A percentile compares a stretch with the other conserved stretches of the same genome.
Evolutionary conservation across 1,140 invertebrate genomes (phyloP).

Genomic region (Lordiphosa stackelbergi): DNA sequence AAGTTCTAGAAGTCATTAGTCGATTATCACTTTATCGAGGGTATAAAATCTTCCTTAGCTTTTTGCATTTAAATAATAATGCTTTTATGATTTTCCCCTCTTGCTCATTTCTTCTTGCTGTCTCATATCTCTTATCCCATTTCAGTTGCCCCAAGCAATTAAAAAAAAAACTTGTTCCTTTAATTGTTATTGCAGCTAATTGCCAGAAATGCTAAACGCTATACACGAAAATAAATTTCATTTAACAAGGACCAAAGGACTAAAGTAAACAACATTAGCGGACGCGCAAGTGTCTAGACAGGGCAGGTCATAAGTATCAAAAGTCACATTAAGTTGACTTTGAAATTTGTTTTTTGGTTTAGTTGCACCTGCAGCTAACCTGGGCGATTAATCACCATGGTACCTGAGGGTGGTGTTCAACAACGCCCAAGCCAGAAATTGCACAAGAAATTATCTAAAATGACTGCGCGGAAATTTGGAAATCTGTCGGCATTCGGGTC

Average conservation of each 20-base stretch:
- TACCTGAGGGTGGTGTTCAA: conserved; percentile 5
- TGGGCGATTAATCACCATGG: conserved; percentile 16
- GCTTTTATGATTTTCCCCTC: too few species aligned
- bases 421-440: conserved; percentile 11
- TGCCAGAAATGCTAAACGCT: conserved; percentile 1
- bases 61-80: too few species aligned
- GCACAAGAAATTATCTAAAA: conserved; percentile 16
- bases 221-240: too few species aligned
- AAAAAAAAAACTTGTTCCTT: conserved; percentile 15
- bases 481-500: conserved; percentile 19
- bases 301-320: conserved; percentile 10
- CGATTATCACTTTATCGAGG: too few species aligned
- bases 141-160: conserved; percentile 23
- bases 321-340: conserved; percentile 11
- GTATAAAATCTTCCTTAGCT: too few species aligned
- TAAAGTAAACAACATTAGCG: conserved; percentile 44
- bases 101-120: too few species aligned
- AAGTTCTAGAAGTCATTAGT: too few species aligned
- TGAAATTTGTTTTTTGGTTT: conserved; percentile 9
- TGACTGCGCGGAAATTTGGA: conserved; percentile 3
- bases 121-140: neutral
- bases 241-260: conserved; percentile 8
- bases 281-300: conserved; percentile 42
- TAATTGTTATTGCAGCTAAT: too few species aligned
- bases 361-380: conserved; percentile 5